A percentile compares a stretch with the other conserved stretches of the same genome.
Conservation (phyloP, 1,140 invertebrate species). For the Ostrea edulis region DNA sequence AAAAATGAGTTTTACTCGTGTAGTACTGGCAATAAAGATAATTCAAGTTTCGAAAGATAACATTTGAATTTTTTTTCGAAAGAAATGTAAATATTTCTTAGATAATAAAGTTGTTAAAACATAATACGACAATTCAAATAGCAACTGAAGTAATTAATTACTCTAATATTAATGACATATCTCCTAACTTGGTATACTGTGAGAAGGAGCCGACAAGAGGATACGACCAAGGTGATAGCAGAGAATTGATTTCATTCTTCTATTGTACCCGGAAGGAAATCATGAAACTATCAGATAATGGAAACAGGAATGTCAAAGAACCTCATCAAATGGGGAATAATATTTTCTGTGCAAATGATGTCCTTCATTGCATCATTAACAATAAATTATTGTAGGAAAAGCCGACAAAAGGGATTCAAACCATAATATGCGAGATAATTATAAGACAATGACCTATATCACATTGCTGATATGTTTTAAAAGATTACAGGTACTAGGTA, state of each 20-base stretch:
- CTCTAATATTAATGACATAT: not conserved
- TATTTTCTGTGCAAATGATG: not conserved
- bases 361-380: constrained; percentile 25
- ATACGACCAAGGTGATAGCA: constrained; percentile 20
- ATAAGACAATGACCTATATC: constrained; percentile 16
- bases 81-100: not conserved
- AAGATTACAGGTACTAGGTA: not conserved
- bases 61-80: not conserved
- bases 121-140: not conserved
- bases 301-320: not conserved
- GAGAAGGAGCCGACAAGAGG: not conserved
- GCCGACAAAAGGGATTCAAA: constrained; percentile 5
- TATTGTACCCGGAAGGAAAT: constrained; percentile 23
- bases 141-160: not conserved
- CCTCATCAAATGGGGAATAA: constrained; percentile 9
- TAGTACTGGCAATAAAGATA: not conserved
- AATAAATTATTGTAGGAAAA: not conserved
- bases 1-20: not conserved
- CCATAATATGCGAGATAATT: not conserved
- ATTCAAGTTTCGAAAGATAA: not conserved
- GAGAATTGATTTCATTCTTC: not conserved
- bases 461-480: not conserved
- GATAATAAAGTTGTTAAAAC: not conserved
- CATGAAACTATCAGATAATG: not conserved
- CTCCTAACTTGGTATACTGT: not conserved